Conservation (phyloP, 2,888 invertebrate species). For the Oscheius sp. region DNA sequence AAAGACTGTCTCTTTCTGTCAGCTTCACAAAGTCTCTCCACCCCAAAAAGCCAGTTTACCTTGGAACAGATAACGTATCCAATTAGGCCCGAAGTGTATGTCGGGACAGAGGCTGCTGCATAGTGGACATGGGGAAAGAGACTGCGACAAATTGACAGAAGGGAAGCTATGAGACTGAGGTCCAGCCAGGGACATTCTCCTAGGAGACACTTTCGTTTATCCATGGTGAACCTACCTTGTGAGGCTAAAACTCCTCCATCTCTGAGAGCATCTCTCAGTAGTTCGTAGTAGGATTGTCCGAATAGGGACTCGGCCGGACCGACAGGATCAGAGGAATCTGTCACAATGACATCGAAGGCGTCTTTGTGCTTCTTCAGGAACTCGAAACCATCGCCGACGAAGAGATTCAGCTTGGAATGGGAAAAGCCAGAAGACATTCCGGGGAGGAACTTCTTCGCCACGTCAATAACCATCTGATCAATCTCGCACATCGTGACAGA, state of each 20-base stretch:
- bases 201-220: slow-evolving; percentile 50
- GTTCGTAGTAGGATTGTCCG: slow-evolving; percentile 85
- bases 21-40: neutral
- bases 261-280: slow-evolving; percentile 86
- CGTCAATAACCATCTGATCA: slow-evolving; percentile 88
- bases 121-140: slow-evolving; percentile 85
- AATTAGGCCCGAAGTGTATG: slow-evolving; percentile 95
- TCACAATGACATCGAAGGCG: slow-evolving; percentile 96
- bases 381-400: slow-evolving; percentile 92
- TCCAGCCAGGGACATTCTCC: slow-evolving; percentile 84
- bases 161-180: slow-evolving; percentile 82
- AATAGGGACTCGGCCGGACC: slow-evolving; percentile 85
- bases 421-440: slow-evolving; percentile 89
- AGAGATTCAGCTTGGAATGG: slow-evolving; percentile 85
- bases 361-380: slow-evolving; percentile 85
- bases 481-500: slow-evolving; percentile 92
- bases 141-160: slow-evolving; percentile 76
- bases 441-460: slow-evolving; percentile 86
- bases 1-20: neutral
- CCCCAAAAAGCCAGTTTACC: slow-evolving; percentile 9
- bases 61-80: slow-evolving; percentile 90
- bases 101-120: slow-evolving; percentile 87
- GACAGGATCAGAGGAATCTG: slow-evolving; percentile 96
- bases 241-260: slow-evolving; percentile 92
- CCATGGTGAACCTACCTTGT: slow-evolving; percentile 78